Evolutionary conservation across 35 echinoderm and acorn worm genomes (phyloP), one percentile per base, ranked within the genome.

Genomic region (Apostichopus californicus): DNA sequence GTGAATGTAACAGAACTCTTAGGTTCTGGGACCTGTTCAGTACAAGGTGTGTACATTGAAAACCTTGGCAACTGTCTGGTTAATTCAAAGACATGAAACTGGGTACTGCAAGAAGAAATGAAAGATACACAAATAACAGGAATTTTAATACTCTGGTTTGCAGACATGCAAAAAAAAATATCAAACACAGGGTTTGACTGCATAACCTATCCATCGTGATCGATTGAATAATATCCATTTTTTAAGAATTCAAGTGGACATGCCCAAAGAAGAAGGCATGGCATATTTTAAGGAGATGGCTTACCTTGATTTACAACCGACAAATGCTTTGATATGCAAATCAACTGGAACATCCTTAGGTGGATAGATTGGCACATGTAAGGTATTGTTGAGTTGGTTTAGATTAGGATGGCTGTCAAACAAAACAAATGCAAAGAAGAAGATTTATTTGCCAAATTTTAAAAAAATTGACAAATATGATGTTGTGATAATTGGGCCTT

Each of bases 301-400:
- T 61, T 34, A 99, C 97, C 97, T 99, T 61, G 95, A 72, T 87
- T 99, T 99, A 66, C 90, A 79, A 3, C 97, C 97, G 4, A 99
- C 95, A 72, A 99, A 96, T 64, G 97, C 95, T 73, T 99, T 99
- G 91, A 99, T 96, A 83, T 99, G 97, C 15, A 99, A 78, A 92
- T 99, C 97, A 59, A 99, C 97, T 77, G 95, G 97, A 10, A 99
- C 93, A 89, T 99, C 97, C 89, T 99, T 99, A 23, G 95, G 97
- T 65, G 97, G 97, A 57, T 94, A 73, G 24, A 99, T 96, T n/a
- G 95, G 97, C 20, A 99, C 97, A 89, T 92, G 93, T 15, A 96
- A 14, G 5, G 61, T 34, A 65, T 95, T 96, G 9, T 54, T 79
- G 15, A 99, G 79, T 64, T 95, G 96, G 34, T 71, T 81, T 11